Percentiles rank a stretch among this genome's conserved stretches.
Evolutionary conservation across 2,113 vertebrate genomes (phyloP).

Genomic region (Cyanistes caeruleus): DNA sequence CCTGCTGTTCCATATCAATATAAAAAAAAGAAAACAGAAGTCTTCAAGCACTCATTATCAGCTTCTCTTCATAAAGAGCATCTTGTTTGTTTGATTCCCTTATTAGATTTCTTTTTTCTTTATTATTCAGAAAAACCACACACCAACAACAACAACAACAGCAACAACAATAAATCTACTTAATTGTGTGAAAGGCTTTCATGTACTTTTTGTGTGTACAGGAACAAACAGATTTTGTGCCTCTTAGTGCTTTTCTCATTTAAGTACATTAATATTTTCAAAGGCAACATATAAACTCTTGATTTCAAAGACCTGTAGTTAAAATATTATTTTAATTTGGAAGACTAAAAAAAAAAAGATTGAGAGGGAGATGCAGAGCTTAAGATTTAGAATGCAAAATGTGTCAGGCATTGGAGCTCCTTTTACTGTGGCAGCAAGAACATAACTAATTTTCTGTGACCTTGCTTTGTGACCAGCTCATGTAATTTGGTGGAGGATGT

Average conservation of each 20-base stretch:
- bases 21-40: slow-evolving; percentile 14
- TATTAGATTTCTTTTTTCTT: slow-evolving; percentile 14
- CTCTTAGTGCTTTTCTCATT: not conserved
- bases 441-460: not conserved
- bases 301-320: not conserved
- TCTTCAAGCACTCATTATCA: slow-evolving; percentile 30
- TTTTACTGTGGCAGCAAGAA: not conserved
- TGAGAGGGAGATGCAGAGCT: not conserved
- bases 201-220: not conserved
- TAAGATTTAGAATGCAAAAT: not conserved
- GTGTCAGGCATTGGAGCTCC: not conserved
- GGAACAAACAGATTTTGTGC: not conserved
- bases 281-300: slow-evolving; percentile 30
- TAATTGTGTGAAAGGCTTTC: slow-evolving; percentile 31
- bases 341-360: not conserved
- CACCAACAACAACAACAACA: not conserved
- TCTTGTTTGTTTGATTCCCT: slow-evolving; percentile 6
- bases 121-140: not conserved
- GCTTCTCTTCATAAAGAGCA: not conserved
- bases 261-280: slow-evolving; percentile 32
- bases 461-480: not conserved
- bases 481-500: slow-evolving; percentile 9
- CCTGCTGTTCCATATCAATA: slow-evolving; percentile 33
- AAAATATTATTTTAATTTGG: slow-evolving; percentile 6
- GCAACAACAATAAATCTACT: not conserved